Conservation (phyloP, 35 echinoderm and acorn worm species). For the Stichopus chloronotus region DNA sequence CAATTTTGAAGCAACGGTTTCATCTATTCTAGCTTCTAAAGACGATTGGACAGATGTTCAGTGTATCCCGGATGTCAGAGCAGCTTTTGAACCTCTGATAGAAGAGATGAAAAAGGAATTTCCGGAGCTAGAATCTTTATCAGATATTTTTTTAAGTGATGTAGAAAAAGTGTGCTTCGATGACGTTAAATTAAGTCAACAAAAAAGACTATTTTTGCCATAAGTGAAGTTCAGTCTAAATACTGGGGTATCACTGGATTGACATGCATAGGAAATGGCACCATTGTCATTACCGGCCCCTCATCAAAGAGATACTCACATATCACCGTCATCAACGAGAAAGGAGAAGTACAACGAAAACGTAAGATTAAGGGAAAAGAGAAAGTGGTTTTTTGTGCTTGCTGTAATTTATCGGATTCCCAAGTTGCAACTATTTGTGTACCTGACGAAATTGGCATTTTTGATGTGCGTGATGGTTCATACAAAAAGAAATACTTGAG, state of each 20-base stretch:
- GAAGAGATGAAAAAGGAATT: slow-evolving; percentile 20
- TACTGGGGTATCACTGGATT: neutral
- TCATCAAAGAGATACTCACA: neutral
- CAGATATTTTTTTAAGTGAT: neutral
- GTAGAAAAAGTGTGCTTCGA: neutral
- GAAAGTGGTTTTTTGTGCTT: neutral
- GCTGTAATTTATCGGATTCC: neutral
- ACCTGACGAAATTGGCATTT: neutral
- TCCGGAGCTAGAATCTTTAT: neutral
- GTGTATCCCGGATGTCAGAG: neutral
- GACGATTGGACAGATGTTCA: neutral
- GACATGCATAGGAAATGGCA: neutral
- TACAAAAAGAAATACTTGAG: neutral
- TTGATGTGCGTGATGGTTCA: neutral
- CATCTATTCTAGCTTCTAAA: neutral
- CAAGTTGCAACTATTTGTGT: neutral
- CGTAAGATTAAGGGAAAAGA: neutral
- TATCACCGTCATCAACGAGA: neutral
- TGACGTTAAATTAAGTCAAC: neutral
- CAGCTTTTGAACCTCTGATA: neutral
- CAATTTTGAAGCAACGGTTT: neutral
- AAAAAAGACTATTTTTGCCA: neutral
- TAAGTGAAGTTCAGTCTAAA: neutral
- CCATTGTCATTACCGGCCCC: neutral
- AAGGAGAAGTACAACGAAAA: neutral